Conservation (phyloP, 2,797 vertebrate species). For the Chaetodon trifasciatus region DNA sequence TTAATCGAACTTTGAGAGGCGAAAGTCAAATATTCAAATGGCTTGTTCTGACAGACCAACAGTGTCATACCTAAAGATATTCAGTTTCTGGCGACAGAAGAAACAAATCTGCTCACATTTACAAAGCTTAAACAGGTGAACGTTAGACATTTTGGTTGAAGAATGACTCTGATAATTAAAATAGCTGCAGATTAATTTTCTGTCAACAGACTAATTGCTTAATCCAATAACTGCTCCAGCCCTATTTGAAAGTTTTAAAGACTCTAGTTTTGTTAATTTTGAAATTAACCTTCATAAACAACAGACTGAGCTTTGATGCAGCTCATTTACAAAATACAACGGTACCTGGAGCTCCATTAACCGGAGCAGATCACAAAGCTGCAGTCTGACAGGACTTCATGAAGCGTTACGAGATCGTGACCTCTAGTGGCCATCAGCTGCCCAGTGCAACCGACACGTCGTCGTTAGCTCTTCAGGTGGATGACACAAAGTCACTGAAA, state of each 20-base stretch:
- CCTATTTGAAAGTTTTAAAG: background rate
- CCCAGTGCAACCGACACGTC: background rate
- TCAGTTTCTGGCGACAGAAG: background rate
- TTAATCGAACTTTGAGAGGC: background rate
- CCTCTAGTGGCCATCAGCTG: conserved; percentile 34
- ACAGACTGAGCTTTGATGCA: background rate
- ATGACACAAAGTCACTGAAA: conserved; percentile 7
- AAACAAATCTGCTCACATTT: background rate
- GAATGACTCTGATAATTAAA: background rate
- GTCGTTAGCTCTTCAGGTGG: background rate
- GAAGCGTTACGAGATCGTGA: background rate
- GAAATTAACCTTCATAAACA: background rate
- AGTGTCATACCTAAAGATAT: background rate
- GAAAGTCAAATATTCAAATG: background rate
- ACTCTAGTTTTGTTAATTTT: background rate
- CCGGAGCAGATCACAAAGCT: background rate
- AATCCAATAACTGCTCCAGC: background rate
- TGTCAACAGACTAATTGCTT: background rate
- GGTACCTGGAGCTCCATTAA: background rate
- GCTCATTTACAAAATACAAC: background rate
- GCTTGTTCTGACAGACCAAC: background rate
- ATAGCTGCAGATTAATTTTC: background rate
- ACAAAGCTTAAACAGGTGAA: background rate
- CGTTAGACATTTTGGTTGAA: background rate
- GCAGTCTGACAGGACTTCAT: background rate